Base-by-base conservation (phyloP, 2,888 invertebrate genomes). In the Erebia palarica region DNA sequence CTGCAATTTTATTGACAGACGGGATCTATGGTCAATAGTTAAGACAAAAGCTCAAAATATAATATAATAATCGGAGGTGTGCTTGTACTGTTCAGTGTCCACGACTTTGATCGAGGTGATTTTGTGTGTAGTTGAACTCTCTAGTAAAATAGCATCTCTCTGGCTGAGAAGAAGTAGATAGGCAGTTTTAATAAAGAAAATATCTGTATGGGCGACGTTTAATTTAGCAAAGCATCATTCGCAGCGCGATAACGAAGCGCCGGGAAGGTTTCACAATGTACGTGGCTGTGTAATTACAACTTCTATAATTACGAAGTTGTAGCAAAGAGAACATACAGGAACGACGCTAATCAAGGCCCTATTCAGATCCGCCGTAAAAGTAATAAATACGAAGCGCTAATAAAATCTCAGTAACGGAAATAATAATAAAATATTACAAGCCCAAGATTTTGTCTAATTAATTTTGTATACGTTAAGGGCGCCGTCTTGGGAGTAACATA, bases 341-440 rank as follows among this genome's bases (percentile, higher is more conserved):
- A 84, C 85, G 84, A 83, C 82, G 86, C 88, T 90, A 91, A 92
- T 92, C 91, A 92, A 90, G 84, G 76, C 85, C 82, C 88, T 83
- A 90, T 92, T 92, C 90, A 89, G 86, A 89, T 89, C 84, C 88
- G 86, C 87, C 87, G 88, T 82, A 86, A 85, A 83, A 88, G 91
- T 85, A 89, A 92, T 92, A 90, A 92, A 92, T 92, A 91, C 87
- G 86, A 87, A 84, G 81, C 82, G 85, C 83, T 90, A 90, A 88
- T 92, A 92, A 92, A 92, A 91, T 86, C 87, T 86, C 84, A 87
- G 86, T 86, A 86, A 84, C 86, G 87, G 86, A 91, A 91, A 90
- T 92, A 91, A 91, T 93, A 92, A 90, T 92, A 92, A 92, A 92
- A 92, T 91, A 92, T 92, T 89, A 91, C 89, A 87, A 87, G 91